Evolutionary conservation across 2,113 vertebrate species (phyloP).

Genomic region (Calypte anna): DNA sequence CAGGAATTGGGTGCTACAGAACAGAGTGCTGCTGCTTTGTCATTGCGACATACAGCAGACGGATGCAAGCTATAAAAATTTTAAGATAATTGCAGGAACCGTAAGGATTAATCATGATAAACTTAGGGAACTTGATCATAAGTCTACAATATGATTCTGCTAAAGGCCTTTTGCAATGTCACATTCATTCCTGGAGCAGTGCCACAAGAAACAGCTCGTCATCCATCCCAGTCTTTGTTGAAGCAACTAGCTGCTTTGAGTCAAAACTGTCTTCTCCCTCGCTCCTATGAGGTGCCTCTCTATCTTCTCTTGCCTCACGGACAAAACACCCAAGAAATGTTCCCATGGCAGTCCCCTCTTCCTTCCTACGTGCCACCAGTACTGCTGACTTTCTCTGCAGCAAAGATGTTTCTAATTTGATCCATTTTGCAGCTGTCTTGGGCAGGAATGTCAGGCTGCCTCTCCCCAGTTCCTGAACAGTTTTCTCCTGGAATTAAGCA

Average conservation of each 20-base stretch:
- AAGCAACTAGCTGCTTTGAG: neutral
- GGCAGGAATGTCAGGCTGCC: conserved; percentile 1
- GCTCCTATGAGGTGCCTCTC: neutral
- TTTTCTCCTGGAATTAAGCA: conserved; percentile 35
- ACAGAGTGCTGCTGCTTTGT: no score
- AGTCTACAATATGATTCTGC: fast-evolving
- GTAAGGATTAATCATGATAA: neutral
- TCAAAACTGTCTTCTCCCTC: fast-evolving
- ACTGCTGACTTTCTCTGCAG: neutral
- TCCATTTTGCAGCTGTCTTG: neutral
- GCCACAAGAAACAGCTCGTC: neutral
- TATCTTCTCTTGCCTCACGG: neutral
- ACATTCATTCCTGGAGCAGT: fast-evolving
- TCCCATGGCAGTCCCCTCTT: neutral
- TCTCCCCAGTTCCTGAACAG: neutral
- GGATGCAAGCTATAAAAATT: fast-evolving
- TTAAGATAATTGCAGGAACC: fast-evolving
- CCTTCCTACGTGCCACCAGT: neutral
- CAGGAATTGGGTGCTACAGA: neutral
- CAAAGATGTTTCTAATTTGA: neutral
- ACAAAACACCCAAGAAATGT: neutral
- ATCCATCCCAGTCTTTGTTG: neutral
- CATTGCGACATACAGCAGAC: neutral
- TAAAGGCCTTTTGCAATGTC: neutral
- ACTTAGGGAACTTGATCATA: fast-evolving